These are phyloP conservation scores for Drosophila arawakana DNA, from an alignment of 1,140 invertebrate species.

Conservation along the genomic window DNA sequence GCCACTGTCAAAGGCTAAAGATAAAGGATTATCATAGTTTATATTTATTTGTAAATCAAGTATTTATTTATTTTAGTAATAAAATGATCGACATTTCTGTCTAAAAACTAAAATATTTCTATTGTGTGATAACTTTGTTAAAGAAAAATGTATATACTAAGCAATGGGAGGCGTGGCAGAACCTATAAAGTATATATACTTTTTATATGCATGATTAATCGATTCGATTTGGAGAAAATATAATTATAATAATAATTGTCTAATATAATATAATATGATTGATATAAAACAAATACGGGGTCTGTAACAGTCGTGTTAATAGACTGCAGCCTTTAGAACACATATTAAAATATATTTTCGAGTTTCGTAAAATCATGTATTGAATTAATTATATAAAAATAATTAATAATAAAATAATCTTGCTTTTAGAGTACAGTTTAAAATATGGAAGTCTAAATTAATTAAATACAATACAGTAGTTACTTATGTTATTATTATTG, in stretches of 20 bases:
- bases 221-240: too few species aligned
- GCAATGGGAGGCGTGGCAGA: too few species aligned
- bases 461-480: background rate
- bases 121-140: background rate
- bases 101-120: background rate
- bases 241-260: too few species aligned
- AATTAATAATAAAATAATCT: background rate
- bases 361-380: background rate
- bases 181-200: too few species aligned
- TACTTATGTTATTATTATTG: background rate
- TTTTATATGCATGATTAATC: too few species aligned
- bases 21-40: background rate
- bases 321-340: too few species aligned
- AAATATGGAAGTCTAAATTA: too few species aligned
- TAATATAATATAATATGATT: too few species aligned
- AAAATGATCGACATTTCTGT: background rate
- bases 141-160: too few species aligned
- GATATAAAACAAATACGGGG: too few species aligned
- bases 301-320: too few species aligned
- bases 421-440: too few species aligned
- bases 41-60: slow-evolving; percentile 4
- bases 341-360: background rate
- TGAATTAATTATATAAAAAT: background rate
- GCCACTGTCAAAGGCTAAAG: slow-evolving; percentile 63
- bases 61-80: slow-evolving; percentile 7